Conservation (phyloP, 2,888 invertebrate genomes). For the Leptopilina drosophilae region DNA sequence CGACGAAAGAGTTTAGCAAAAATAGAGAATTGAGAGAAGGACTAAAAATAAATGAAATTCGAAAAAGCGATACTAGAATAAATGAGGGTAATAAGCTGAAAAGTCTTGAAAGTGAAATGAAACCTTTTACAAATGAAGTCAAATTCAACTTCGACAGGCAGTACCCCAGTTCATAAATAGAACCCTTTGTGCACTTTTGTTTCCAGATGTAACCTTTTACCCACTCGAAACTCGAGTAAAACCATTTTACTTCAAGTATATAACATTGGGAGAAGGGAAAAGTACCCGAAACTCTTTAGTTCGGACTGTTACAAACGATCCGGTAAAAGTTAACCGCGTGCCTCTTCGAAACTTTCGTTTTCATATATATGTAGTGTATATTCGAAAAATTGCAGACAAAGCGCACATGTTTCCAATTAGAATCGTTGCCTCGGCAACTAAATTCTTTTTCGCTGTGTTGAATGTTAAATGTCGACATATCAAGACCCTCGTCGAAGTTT, state of each 20-base stretch:
- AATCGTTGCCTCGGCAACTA: slow-evolving; percentile 30
- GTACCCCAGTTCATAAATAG: slow-evolving; percentile 40
- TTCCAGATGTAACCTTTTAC: slow-evolving; percentile 41
- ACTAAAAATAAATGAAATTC: background rate
- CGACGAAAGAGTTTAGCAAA: too few relatives aligned
- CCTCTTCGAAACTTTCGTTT: slow-evolving; percentile 35
- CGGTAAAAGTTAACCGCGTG: slow-evolving; percentile 33
- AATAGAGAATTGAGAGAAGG: background rate
- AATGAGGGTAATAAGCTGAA: slow-evolving; percentile 14
- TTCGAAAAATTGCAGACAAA: slow-evolving; percentile 38
- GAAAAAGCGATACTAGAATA: background rate
- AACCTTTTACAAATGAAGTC: slow-evolving; percentile 26
- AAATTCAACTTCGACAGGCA: slow-evolving; percentile 32
- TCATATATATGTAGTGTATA: background rate
- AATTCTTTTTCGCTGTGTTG: slow-evolving; percentile 41
- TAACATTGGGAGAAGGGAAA: background rate
- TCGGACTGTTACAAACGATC: slow-evolving; percentile 38
- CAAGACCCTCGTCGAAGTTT: slow-evolving; percentile 40
- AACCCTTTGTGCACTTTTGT: slow-evolving; percentile 37
- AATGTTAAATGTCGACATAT: slow-evolving; percentile 40
- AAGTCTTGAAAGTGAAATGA: slow-evolving; percentile 17
- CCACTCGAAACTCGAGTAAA: slow-evolving; percentile 37
- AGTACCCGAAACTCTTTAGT: slow-evolving; percentile 33
- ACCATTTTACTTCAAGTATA: slow-evolving; percentile 19
- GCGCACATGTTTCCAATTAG: slow-evolving; percentile 38